Evolutionary conservation across 2,888 invertebrate genomes (phyloP), one percentile per base, ranked within the genome.

Genomic region (Leptinotarsa rubiginosa): DNA sequence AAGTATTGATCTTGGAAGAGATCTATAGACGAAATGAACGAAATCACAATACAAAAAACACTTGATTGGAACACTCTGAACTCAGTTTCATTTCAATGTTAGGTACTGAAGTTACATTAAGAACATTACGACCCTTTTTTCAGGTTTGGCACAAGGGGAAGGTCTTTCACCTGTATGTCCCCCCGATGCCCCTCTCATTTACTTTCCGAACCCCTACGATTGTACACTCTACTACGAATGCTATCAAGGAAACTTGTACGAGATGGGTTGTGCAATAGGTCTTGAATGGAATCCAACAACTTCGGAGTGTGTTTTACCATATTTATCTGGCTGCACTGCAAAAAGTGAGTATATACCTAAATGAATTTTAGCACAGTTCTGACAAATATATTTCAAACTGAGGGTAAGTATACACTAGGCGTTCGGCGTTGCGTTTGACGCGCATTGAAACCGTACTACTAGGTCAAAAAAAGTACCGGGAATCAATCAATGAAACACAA

Each of bases 151-250:
- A 4, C 15, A 56, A 22, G 56, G 20, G 15, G 4, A 56, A 13
- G 22, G 13, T 13, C 22, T 18, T 15, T 47, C 62, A 2, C 25
- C n/a, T 15, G 13, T 15, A 0, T 70, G 70, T 64, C 70, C 70
- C 3, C 62, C 50, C 2, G 47, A 41, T 3, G 2, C 50, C 13
- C 15, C 41, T 18, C 7, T 62, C 12, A 71, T 66, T 2, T 75
- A 20, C 69, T 77, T 25, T 47, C 72, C 77, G 10, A 68, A 75
- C 31, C 74, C 75, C 12, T 62, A 22, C 20, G 73, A 80, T 54
- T 79, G 80, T 49, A 62, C 71, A 15, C 67, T 76, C 62, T 80
- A 47, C 64, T 76, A 65, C 31, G 75, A 78, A 69, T 77, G 79
- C 59, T 76, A 65, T 47, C 59, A 73, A 16, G 76, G 77, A 13